phyloP scores from a whole-genome alignment of 2,888 invertebrate species.

The Myopa testacea region DNA sequence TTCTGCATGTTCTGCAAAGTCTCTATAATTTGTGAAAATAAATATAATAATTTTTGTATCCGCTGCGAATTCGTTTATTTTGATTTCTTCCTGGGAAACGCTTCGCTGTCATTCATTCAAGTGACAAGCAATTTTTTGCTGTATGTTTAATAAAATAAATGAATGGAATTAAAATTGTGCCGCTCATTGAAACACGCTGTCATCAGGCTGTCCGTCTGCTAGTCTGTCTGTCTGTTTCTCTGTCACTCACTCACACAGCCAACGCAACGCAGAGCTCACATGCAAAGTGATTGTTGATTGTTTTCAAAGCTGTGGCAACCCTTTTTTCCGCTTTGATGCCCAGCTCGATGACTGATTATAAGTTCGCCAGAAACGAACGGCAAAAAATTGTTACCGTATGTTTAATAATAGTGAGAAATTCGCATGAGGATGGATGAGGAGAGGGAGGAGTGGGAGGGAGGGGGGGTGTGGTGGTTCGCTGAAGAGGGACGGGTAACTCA shows the following conservation, averaged over 20 bases:
- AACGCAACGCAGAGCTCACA: neutral
- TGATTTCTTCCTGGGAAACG: too few relatives aligned
- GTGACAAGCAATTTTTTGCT: neutral
- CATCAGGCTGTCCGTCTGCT: too few relatives aligned
- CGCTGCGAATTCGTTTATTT: too few relatives aligned
- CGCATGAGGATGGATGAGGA: neutral
- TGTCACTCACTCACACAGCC: neutral
- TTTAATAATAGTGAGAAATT: too few relatives aligned
- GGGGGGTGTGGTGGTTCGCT: neutral
- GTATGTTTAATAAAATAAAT: neutral
- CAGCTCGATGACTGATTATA: neutral
- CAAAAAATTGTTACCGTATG: neutral
- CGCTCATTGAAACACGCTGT: neutral
- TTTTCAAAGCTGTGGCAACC: neutral
- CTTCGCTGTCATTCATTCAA: neutral
- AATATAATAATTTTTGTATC: neutral
- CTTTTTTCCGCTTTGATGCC: constrained; percentile 13
- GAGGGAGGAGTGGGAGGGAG: neutral
- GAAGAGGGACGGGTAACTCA: neutral
- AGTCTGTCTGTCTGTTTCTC: neutral
- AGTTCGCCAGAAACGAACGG: neutral
- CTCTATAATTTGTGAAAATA: neutral
- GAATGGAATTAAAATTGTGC: neutral
- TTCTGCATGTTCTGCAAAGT: neutral
- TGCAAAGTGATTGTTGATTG: neutral